Base-by-base conservation (phyloP, 1,140 invertebrate genomes). In the Drosophila kanapiae region DNA sequence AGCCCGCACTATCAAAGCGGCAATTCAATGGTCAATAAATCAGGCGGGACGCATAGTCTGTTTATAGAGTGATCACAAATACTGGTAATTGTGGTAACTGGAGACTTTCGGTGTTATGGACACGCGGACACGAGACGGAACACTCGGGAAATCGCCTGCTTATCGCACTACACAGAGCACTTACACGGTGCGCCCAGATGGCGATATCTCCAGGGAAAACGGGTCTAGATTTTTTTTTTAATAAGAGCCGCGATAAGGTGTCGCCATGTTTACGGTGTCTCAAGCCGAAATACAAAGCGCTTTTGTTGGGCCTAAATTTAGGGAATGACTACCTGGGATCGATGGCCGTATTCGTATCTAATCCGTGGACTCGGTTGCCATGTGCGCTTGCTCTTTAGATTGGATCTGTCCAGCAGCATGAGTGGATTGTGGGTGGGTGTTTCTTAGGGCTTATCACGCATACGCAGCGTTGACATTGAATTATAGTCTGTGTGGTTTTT, bases 21-120 rank as follows among this genome's bases (percentile, higher is more conserved):
- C 61, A 60, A 77, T 57, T 84, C 53, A 71, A 80, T 79, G 56
- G 53, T 54, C 68, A 87, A 84, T 83, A 74, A 88, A 84, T 88
- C 83, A 80, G 80, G 56, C 63, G n/a, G 8, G 16, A 47, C 47
- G 42, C 47, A 54, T 23, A 63, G 37, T 60, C 37, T 51, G 43
- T 72, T 72, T 31, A 35, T 31, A 18, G 31, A 23, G 31, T 35
- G 37, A 16, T 37, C 65, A n/a, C 31, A 7, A 31, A 8, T 31
- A 31, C 6, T 31, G 31, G 7, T 37, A 23, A 23, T 23, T 23
- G 23, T 23, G 23, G 3, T 53, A 61, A 35, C 33, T 43, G 29
- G 43, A 57, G 10, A 60, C 48, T 38, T 48, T 33, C 42, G 35
- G 16, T 6, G 38, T 11, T 7, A 23, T 35, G 57, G 47, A 47